These are phyloP conservation scores for Telmatochromis sp. DNA, from an alignment of 2,113 vertebrate species.

Conservation along the genomic window DNA sequence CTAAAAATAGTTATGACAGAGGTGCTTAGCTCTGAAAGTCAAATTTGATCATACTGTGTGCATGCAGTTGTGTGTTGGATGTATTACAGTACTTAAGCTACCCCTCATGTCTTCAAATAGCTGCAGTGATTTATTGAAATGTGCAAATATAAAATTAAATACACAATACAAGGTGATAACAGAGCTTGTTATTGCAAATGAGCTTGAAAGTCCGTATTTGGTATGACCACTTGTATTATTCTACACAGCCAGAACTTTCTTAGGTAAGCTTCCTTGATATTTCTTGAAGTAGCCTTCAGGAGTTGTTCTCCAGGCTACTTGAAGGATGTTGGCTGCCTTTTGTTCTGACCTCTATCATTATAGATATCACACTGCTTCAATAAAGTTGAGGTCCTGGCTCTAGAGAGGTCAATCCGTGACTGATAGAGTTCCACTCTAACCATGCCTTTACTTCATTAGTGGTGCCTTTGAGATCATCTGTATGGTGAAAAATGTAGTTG, in stretches of 20 bases:
- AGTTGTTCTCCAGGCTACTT: not conserved
- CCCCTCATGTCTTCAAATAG: not conserved
- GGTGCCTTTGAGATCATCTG: not conserved
- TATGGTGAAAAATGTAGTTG: not conserved
- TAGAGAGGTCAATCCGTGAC: not conserved
- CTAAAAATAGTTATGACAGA: slow-evolving; percentile 26
- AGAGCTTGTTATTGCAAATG: not conserved
- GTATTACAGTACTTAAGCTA: not conserved
- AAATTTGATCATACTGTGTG: not conserved
- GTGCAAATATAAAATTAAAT: not conserved
- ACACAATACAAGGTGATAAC: not conserved
- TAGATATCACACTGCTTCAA: not conserved
- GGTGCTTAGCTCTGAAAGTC: not conserved
- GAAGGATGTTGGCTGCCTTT: not conserved
- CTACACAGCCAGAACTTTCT: not conserved
- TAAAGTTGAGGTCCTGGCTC: not conserved
- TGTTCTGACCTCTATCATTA: not conserved
- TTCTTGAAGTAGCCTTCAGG: not conserved
- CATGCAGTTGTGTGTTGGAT: not conserved
- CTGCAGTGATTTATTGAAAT: not conserved
- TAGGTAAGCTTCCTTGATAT: not conserved
- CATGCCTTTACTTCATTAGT: not conserved
- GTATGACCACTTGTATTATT: not conserved
- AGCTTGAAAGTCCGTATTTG: not conserved
- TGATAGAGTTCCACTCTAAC: not conserved